Evolutionary conservation across 2,113 vertebrate species (phyloP), one percentile per base, ranked within the genome.

Genomic region (Equus przewalskii): DNA sequence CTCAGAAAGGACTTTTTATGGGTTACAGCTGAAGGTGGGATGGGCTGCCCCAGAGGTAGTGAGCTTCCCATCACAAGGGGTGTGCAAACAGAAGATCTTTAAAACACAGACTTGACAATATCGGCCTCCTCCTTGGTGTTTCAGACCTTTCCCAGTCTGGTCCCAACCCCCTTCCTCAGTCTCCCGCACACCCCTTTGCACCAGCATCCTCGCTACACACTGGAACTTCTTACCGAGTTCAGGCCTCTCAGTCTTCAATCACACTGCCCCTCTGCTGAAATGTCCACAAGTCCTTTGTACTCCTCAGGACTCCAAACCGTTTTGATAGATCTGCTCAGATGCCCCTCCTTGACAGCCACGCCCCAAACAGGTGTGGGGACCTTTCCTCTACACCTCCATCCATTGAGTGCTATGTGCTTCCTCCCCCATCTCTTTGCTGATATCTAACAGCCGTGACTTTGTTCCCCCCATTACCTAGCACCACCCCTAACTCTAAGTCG

Each of bases 381-480:
- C 21, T 49, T 46, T n/a, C 13, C n/a, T 54, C 30, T 7, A 2
- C 0, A 3, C 5, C 36, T 15, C n/a, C 2, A 4, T 7, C 2
- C 33, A 33, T 18, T 21, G 30, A 22, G 26, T 19, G 11, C 6
- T 12, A 13, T 4, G 4, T 91, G 30, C 46, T 70, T 91, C 60
- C n/a, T 64, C 69, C 28, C 10, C 5, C 13, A 30, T 18, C 67
- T 65, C 76, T 72, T 24, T 33, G 49, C 11, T 60, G n/a, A 70
- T 3, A 56, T 6, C 65, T 51, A 26, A 46, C 3, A 87, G 41
- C 7, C n/a, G 0, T 19, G 22, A 21, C 84, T 58, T 18, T 67
- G 24, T 3, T 7, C 1, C 30, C 24, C n/a, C 7, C 36, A 1
- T 54, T 3, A 19, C 26, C 36, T 16, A 33, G 41, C 62, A 67